Evolutionary conservation across 2,797 vertebrate genomes (phyloP).

Genomic region (Meriones psammophilus): DNA sequence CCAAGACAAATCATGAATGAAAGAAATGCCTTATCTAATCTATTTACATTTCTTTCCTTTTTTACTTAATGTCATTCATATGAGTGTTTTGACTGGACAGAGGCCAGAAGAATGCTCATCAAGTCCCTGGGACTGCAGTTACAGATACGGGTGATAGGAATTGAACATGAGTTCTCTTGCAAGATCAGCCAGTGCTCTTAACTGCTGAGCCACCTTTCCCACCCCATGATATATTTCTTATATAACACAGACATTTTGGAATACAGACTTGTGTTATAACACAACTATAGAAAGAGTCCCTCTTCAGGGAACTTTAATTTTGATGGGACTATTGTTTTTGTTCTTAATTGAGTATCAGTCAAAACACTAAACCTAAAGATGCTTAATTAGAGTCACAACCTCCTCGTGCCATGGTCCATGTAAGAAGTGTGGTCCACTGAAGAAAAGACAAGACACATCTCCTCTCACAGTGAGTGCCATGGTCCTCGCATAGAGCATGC

Average conservation of each 20-base stretch:
- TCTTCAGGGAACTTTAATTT: constrained; percentile 41
- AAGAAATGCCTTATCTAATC: neutral
- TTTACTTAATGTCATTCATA: neutral
- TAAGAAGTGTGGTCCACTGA: neutral
- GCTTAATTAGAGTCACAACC: constrained; percentile 12
- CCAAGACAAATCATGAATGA: neutral
- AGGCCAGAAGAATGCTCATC: neutral
- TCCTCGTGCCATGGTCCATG: neutral
- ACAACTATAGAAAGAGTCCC: neutral
- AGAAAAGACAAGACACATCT: constrained; percentile 9
- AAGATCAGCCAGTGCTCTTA: neutral
- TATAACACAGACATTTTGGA: neutral
- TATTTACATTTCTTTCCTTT: constrained; percentile 7
- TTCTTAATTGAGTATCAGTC: neutral
- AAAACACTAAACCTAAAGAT: constrained; percentile 34
- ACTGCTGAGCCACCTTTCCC: neutral
- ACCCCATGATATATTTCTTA: neutral
- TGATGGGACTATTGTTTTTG: neutral
- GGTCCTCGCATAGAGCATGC: constrained; percentile 38
- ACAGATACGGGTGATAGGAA: neutral
- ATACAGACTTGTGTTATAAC: neutral
- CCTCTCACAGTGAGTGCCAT: neutral
- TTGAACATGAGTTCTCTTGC: neutral
- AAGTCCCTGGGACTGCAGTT: neutral
- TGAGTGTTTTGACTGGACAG: neutral